phyloP scores from a whole-genome alignment of 2,113 vertebrate species.

The Oenanthe oenanthe region DNA sequence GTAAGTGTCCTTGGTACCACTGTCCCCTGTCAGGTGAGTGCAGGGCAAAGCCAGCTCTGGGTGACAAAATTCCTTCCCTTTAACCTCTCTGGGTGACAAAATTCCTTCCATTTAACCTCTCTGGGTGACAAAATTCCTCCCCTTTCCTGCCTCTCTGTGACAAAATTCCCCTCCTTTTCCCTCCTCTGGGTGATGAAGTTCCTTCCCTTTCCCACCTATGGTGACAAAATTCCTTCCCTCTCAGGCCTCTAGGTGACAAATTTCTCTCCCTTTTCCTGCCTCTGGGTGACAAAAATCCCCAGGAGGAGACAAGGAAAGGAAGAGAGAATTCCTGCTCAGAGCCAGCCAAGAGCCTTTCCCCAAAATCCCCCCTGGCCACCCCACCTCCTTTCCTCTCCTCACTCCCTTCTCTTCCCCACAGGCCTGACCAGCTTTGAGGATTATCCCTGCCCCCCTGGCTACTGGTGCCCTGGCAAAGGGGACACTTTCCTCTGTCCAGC shows the following conservation, averaged over 20 bases:
- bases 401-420: constrained; percentile 45
- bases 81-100: background rate
- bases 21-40: too few relatives aligned
- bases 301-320: too few relatives aligned
- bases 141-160: rapidly evolving
- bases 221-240: background rate
- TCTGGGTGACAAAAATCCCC: background rate
- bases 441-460: constrained; percentile 82
- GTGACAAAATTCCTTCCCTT: background rate
- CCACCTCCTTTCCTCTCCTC: background rate
- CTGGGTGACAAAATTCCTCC: background rate
- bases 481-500: constrained; percentile 82
- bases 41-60: background rate
- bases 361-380: background rate
- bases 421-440: constrained; percentile 79
- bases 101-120: background rate
- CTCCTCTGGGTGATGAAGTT: background rate
- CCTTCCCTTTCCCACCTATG: rapidly evolving
- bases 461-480: constrained; percentile 88
- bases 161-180: background rate
- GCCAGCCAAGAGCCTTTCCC: rapidly evolving
- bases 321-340: background rate
- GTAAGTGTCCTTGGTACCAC: too few relatives aligned
- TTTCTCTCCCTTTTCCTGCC: background rate
- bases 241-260: rapidly evolving